phyloP scores from a whole-genome alignment of 2,888 invertebrate species.

The Pseudococcus jackbeardsleyi region DNA sequence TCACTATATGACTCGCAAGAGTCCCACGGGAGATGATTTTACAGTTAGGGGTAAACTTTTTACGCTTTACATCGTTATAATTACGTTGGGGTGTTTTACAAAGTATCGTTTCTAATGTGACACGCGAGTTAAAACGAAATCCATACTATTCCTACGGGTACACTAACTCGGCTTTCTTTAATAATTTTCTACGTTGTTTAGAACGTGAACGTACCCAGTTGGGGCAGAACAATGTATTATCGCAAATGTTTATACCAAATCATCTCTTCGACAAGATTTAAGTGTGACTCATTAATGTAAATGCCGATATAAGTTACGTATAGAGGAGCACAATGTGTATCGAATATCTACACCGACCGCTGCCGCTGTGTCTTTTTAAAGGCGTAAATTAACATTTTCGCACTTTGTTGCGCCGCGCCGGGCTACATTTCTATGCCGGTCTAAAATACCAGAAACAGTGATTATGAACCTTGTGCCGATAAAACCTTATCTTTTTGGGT shows the following conservation, averaged over 20 bases:
- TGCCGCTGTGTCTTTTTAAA: background rate
- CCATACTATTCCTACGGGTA: constrained; percentile 62
- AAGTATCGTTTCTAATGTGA: constrained; percentile 64
- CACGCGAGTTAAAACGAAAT: constrained; percentile 62
- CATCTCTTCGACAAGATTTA: constrained; percentile 61
- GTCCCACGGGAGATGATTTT: constrained; percentile 35
- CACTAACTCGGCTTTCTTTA: constrained; percentile 63
- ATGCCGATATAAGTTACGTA: constrained; percentile 2
- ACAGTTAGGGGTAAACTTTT: constrained; percentile 59
- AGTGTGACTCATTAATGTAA: constrained; percentile 62
- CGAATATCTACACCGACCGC: background rate
- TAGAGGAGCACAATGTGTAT: background rate
- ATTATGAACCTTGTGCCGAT: background rate
- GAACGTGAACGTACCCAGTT: constrained; percentile 41
- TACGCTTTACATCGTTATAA: constrained; percentile 63
- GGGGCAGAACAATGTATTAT: constrained; percentile 45
- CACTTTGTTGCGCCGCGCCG: background rate
- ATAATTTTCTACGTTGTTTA: constrained; percentile 61
- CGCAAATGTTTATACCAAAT: constrained; percentile 55
- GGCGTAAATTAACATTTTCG: constrained; percentile 44
- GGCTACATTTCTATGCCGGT: background rate
- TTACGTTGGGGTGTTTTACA: constrained; percentile 64
- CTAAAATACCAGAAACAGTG: too few species aligned
- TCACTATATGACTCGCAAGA: constrained; percentile 39
- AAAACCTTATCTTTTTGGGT: background rate